A percentile compares a stretch with the other conserved stretches of the same genome.
Evolutionary conservation across 2,888 invertebrate genomes (phyloP).

Genomic region (Nemotelus pantherinus): DNA sequence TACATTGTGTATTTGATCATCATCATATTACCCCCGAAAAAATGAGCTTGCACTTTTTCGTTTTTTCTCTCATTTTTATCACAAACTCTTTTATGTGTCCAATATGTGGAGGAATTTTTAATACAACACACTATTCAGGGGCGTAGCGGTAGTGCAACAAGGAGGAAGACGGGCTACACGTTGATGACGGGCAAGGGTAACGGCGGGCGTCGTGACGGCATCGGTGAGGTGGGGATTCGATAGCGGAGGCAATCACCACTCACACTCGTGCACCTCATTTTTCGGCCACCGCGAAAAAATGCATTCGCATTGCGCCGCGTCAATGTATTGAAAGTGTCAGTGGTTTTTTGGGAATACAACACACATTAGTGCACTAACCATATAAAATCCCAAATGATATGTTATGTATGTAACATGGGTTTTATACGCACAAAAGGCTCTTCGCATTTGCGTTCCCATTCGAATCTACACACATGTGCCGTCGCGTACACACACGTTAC

Average conservation of each 20-base stretch:
- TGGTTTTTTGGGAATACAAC: conserved; percentile 42
- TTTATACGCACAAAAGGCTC: conserved; percentile 40
- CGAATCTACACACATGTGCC: conserved; percentile 8
- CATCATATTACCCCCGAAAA: conserved; percentile 43
- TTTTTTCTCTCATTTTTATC: conserved; percentile 43
- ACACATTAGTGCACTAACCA: conserved; percentile 44
- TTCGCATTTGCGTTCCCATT: conserved; percentile 21
- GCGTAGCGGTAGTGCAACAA: conserved; percentile 4
- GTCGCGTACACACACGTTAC: conserved; percentile 24
- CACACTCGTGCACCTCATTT: conserved; percentile 38
- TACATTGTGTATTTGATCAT: conserved; percentile 43
- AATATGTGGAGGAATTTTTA: conserved; percentile 44
- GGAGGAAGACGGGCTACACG: neutral
- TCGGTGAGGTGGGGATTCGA: conserved; percentile 16
- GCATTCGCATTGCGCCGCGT: conserved; percentile 32
- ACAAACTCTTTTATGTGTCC: conserved; percentile 43
- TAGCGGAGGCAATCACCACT: conserved; percentile 29
- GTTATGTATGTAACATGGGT: conserved; percentile 38
- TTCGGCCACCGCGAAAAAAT: conserved; percentile 35
- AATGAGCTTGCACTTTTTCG: conserved; percentile 44
- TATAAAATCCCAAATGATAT: conserved; percentile 44
- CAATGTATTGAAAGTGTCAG: conserved; percentile 44
- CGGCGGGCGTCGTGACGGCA: neutral
- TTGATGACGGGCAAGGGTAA: neutral
- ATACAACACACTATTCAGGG: conserved; percentile 39